Percentiles rank a stretch among this genome's conserved stretches.
phyloP scores from a whole-genome alignment of 2,888 invertebrate species.

The Meliscaeva auricollis region DNA sequence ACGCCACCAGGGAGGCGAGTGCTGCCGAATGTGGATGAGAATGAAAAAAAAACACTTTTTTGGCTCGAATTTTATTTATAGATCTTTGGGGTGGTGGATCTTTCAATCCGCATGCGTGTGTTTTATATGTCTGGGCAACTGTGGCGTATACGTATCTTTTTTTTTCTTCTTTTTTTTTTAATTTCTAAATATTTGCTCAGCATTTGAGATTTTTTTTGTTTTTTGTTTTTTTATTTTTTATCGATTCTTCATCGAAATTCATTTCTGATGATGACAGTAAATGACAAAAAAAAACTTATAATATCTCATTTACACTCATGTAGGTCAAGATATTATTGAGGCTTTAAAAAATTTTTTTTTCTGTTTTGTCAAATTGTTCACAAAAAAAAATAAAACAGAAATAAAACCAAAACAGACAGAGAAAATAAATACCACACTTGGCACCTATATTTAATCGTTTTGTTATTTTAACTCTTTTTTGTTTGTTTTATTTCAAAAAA shows the following conservation, averaged over 20 bases:
- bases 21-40: constrained; percentile 39
- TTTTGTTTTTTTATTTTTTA: background rate
- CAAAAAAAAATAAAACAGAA: constrained; percentile 23
- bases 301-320: constrained; percentile 29
- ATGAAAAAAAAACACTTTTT: constrained; percentile 37
- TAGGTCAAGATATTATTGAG: constrained; percentile 66
- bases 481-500: background rate
- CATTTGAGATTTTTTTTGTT: constrained; percentile 47
- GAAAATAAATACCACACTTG: constrained; percentile 52
- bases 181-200: constrained; percentile 35
- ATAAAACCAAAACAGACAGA: constrained; percentile 23
- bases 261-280: constrained; percentile 37
- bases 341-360: constrained; percentile 36
- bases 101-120: constrained; percentile 63
- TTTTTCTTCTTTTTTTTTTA: constrained; percentile 13
- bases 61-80: constrained; percentile 67
- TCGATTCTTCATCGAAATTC: background rate
- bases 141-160: constrained; percentile 61
- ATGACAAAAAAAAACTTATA: constrained; percentile 37
- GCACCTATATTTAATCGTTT: constrained; percentile 58
- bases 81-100: constrained; percentile 60
- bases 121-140: constrained; percentile 37
- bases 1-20: constrained; percentile 43
- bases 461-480: constrained; percentile 46
- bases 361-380: constrained; percentile 45